Evolutionary conservation across 2,113 vertebrate genomes (phyloP).

Genomic region (Nanorana parkeri): DNA sequence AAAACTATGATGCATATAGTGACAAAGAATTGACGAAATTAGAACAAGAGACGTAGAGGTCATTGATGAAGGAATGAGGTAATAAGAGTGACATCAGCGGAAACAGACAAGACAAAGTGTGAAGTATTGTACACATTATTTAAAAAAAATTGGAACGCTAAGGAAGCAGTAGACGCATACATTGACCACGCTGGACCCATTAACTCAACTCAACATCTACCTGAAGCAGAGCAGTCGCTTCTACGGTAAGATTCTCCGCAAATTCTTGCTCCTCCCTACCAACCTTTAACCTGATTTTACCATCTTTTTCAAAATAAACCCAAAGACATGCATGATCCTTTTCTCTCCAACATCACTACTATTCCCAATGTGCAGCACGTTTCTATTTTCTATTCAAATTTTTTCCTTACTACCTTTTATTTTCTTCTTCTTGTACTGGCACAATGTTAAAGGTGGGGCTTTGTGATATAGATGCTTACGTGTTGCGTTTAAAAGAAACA

Average conservation of each 20-base stretch:
- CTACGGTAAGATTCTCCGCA: constrained; percentile 37
- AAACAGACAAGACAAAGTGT: background rate
- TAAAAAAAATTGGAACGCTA: background rate
- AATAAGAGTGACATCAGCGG: constrained; percentile 1
- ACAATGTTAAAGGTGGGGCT: no score
- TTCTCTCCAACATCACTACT: no score
- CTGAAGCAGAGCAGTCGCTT: constrained; percentile 56
- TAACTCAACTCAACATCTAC: constrained; percentile 53
- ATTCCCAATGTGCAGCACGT: no score
- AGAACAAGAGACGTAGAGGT: background rate
- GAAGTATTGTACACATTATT: background rate
- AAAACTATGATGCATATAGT: background rate
- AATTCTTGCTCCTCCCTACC: no score
- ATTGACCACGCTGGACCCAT: constrained; percentile 37
- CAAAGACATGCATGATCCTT: background rate
- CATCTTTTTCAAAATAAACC: background rate
- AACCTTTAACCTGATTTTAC: background rate
- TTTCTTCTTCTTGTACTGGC: no score
- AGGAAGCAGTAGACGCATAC: background rate
- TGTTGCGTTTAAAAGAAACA: no score
- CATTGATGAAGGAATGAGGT: constrained; percentile 15
- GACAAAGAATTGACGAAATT: background rate
- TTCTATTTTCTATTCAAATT: no score
- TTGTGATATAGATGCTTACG: no score
- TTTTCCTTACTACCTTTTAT: no score